phyloP scores from a whole-genome alignment of 2,797 vertebrate genomes.

The Platalea minor region DNA sequence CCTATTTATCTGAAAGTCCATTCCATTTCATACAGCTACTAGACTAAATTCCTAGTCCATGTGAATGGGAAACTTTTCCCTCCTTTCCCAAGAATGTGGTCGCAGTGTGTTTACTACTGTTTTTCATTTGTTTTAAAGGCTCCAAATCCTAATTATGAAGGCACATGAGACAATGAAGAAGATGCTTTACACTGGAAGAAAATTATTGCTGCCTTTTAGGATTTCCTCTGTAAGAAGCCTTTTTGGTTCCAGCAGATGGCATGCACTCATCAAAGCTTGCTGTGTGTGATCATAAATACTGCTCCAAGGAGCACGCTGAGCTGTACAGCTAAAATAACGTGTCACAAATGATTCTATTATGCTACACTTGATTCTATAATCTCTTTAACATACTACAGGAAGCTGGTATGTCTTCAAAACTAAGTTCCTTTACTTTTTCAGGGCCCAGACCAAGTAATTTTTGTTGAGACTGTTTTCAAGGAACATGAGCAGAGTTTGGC shows the following conservation, averaged over 20 bases:
- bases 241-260: conserved; percentile 58
- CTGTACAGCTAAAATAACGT: neutral
- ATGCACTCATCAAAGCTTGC: conserved; percentile 40
- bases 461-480: neutral
- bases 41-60: neutral
- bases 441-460: neutral
- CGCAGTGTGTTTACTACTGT: neutral
- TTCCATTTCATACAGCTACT: neutral
- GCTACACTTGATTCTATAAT: neutral
- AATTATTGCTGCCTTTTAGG: neutral
- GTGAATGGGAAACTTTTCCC: neutral
- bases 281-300: neutral
- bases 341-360: neutral
- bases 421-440: neutral
- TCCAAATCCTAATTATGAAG: neutral
- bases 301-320: neutral
- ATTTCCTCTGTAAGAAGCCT: neutral
- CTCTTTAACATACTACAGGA: neutral
- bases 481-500: neutral
- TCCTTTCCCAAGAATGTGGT: neutral
- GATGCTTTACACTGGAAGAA: neutral
- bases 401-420: neutral
- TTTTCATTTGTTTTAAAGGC: neutral
- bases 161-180: neutral
- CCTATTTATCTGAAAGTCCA: neutral